A percentile compares a stretch with the other conserved stretches of the same genome.
Evolutionary conservation across 2,113 vertebrate genomes (phyloP).

Genomic region (Lynx canadensis): DNA sequence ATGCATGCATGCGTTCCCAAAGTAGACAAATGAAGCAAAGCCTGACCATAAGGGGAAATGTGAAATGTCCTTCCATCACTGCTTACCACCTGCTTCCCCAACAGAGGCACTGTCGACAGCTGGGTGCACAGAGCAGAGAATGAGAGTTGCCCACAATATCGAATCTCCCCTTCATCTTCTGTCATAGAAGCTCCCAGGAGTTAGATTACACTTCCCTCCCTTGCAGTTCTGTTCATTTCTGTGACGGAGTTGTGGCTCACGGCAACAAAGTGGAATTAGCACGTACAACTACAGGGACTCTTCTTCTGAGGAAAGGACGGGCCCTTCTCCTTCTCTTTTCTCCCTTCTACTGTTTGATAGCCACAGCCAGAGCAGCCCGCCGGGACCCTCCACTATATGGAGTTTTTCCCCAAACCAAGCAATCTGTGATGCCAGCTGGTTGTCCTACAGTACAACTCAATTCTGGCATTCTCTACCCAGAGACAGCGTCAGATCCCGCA

Average conservation of each 20-base stretch:
- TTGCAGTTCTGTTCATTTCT: not conserved
- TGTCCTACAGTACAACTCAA: not conserved
- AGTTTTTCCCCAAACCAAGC: not conserved
- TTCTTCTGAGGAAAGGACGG: not conserved
- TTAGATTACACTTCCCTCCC: not conserved
- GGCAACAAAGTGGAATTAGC: not conserved
- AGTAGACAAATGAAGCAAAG: not conserved
- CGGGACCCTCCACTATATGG: not conserved
- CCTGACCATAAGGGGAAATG: not conserved
- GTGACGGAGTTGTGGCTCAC: not conserved
- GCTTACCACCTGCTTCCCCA: not conserved
- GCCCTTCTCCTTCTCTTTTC: not conserved
- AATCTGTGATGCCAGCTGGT: not conserved
- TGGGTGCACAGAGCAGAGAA: accelerated
- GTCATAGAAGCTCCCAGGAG: not conserved
- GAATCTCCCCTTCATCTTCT: not conserved
- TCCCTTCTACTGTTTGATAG: not conserved
- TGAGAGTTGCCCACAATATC: not conserved
- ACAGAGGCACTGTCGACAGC: not conserved
- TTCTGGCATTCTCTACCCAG: not conserved
- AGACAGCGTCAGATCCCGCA: not conserved
- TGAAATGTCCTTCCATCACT: not conserved
- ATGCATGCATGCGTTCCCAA: not conserved
- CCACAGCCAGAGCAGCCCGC: not conserved
- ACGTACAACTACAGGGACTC: not conserved